These are phyloP conservation scores for Apis cerana DNA, from an alignment of 1,140 invertebrate species.

Conservation along the genomic window DNA sequence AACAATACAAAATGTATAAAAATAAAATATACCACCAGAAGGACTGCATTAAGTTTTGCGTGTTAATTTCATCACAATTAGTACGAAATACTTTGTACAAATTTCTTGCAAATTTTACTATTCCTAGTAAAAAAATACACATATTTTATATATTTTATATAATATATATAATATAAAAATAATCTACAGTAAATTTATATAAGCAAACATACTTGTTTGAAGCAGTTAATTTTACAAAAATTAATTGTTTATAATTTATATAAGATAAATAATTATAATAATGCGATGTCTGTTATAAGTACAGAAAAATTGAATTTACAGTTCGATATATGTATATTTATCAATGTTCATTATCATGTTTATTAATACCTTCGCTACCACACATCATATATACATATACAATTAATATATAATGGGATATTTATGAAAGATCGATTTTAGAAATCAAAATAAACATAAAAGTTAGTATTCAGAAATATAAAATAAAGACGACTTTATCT, in stretches of 20 bases:
- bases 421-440: no score
- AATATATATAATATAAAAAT: background rate
- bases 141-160: background rate
- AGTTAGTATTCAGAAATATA: no score
- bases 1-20: slow-evolving; percentile 7
- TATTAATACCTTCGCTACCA: no score
- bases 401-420: no score
- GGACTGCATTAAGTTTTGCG: background rate
- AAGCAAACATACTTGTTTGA: background rate
- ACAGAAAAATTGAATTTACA: background rate
- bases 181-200: background rate
- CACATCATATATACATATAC: no score
- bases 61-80: background rate
- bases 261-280: background rate
- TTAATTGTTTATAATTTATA: background rate
- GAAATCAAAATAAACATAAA: no score
- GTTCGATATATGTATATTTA: background rate
- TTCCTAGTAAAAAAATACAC: background rate
- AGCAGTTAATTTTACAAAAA: background rate
- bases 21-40: background rate
- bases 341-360: background rate
- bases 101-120: background rate
- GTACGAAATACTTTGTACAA: background rate
- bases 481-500: no score
- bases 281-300: background rate